Conservation (phyloP, 2,888 invertebrate genomes). For the Rhagonycha fulva region DNA sequence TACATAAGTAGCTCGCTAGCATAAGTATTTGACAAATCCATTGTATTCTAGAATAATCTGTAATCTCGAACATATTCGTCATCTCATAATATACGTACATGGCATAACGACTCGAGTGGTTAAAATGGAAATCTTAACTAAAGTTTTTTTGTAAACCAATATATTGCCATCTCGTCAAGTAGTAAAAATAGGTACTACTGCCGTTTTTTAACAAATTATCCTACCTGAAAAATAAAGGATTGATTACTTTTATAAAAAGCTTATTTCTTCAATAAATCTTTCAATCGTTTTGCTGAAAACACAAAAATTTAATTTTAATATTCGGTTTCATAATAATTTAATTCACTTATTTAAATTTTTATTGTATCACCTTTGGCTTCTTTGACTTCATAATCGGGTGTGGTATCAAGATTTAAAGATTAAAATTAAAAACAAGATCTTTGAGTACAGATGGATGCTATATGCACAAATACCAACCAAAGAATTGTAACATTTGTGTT, state of each 20-base stretch:
- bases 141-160: too few relatives aligned
- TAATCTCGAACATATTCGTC: too few relatives aligned
- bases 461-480: not conserved
- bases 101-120: too few relatives aligned
- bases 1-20: too few relatives aligned
- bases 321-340: not conserved
- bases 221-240: not conserved
- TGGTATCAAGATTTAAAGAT: not conserved
- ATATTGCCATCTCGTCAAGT: too few relatives aligned
- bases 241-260: not conserved
- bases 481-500: too few relatives aligned
- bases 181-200: too few relatives aligned
- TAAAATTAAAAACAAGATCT: not conserved
- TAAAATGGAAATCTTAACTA: too few relatives aligned
- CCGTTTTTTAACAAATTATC: too few relatives aligned
- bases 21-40: too few relatives aligned
- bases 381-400: not conserved
- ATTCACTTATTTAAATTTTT: not conserved
- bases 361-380: not conserved
- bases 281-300: not conserved
- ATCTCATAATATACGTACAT: too few relatives aligned
- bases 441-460: not conserved
- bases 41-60: too few relatives aligned
- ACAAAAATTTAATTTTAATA: not conserved
- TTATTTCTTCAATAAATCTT: not conserved